phyloP scores from a whole-genome alignment of 2,797 vertebrate genomes.

The Oceanodroma leucorhoa region DNA sequence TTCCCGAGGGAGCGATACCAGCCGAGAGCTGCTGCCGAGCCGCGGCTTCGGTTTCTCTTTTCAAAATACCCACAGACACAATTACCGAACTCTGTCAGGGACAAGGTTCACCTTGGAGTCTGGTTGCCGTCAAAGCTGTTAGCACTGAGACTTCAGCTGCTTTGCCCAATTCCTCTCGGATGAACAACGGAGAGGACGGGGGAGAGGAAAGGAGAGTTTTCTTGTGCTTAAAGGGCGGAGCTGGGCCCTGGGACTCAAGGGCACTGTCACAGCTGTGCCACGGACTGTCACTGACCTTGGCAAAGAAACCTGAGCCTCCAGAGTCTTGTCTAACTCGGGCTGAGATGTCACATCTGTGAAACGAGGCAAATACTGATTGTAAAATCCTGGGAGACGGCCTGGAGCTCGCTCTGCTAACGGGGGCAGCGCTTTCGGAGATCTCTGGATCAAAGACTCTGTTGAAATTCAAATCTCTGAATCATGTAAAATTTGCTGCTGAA shows the following conservation, averaged over 20 bases:
- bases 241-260: neutral
- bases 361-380: neutral
- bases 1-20: neutral
- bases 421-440: neutral
- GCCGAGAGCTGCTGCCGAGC: neutral
- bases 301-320: neutral
- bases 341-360: constrained; percentile 18
- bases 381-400: neutral
- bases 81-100: neutral
- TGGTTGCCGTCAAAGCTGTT: neutral
- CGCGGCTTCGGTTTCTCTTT: accelerated
- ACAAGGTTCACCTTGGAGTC: neutral
- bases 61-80: neutral
- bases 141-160: neutral
- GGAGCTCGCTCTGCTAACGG: neutral
- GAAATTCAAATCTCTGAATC: neutral
- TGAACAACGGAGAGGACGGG: neutral
- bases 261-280: neutral
- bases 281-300: neutral
- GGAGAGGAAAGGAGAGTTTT: neutral
- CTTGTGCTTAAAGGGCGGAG: neutral
- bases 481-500: neutral
- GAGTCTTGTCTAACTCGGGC: neutral
- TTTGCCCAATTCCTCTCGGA: neutral
- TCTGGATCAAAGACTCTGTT: neutral